Conservation (phyloP, 2,888 invertebrate genomes). For the Habroteleia sp. region DNA sequence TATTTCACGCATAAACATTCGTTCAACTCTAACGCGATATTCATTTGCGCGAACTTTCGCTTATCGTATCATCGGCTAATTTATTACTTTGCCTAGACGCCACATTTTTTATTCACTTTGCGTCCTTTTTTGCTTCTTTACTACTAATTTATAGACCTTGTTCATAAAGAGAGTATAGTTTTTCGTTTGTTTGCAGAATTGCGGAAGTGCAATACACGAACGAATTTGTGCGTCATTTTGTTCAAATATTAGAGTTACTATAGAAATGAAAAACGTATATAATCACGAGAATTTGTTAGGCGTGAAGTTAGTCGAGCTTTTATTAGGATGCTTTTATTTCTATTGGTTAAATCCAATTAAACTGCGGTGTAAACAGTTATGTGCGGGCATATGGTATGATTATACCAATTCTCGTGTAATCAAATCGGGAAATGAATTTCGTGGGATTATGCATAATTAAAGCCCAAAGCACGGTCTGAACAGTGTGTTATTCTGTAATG, state of each 20-base stretch:
- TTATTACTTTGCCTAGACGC: constrained; percentile 32
- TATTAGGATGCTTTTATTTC: constrained; percentile 41
- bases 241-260: background rate
- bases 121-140: background rate
- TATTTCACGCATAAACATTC: constrained; percentile 56
- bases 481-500: constrained; percentile 32
- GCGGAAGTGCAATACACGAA: background rate
- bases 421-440: constrained; percentile 51
- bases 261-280: constrained; percentile 18
- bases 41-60: constrained; percentile 55
- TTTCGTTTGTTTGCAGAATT: background rate
- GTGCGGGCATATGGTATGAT: constrained; percentile 11
- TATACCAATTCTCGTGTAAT: constrained; percentile 52
- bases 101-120: background rate
- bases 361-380: background rate
- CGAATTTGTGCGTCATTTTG: background rate
- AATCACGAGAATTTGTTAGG: constrained; percentile 8
- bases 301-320: constrained; percentile 6
- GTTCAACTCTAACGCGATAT: constrained; percentile 48
- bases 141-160: constrained; percentile 5
- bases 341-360: constrained; percentile 47
- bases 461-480: constrained; percentile 10
- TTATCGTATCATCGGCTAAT: constrained; percentile 56
- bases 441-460: constrained; percentile 56
- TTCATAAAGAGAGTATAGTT: constrained; percentile 3